Conservation (phyloP, 2,888 invertebrate genomes). For the Cephus runcator region DNA sequence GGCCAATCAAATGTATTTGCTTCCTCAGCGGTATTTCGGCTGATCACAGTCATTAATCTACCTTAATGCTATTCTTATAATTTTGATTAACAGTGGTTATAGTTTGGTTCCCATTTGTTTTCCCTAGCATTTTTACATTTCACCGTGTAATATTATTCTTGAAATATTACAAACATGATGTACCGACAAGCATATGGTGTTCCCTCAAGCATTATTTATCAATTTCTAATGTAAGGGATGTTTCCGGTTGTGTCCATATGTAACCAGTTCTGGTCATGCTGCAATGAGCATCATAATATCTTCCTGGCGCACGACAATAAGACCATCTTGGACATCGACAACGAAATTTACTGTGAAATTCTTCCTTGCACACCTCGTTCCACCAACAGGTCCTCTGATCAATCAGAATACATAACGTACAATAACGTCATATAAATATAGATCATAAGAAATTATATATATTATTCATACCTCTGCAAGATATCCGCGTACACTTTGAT, state of each 20-base stretch:
- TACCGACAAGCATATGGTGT: not conserved
- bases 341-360: constrained; percentile 86
- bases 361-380: constrained; percentile 94
- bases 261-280: constrained; percentile 91
- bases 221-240: constrained; percentile 52
- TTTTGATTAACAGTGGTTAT: not conserved
- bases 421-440: not conserved
- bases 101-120: not conserved
- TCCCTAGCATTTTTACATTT: not conserved
- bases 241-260: constrained; percentile 86
- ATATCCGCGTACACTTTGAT: constrained; percentile 84
- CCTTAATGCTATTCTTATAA: not conserved
- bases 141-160: not conserved
- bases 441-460: not conserved
- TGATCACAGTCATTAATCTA: not conserved
- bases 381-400: constrained; percentile 91
- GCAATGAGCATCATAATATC: constrained; percentile 91
- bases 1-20: too few species aligned
- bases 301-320: constrained; percentile 87
- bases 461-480: constrained; percentile 77
- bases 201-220: constrained; percentile 37
- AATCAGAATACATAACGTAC: not conserved
- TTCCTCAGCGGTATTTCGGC: too few species aligned
- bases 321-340: constrained; percentile 92
- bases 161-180: not conserved